Base-by-base conservation (phyloP, 2,888 invertebrate species). In the Drosophila longiperda region DNA sequence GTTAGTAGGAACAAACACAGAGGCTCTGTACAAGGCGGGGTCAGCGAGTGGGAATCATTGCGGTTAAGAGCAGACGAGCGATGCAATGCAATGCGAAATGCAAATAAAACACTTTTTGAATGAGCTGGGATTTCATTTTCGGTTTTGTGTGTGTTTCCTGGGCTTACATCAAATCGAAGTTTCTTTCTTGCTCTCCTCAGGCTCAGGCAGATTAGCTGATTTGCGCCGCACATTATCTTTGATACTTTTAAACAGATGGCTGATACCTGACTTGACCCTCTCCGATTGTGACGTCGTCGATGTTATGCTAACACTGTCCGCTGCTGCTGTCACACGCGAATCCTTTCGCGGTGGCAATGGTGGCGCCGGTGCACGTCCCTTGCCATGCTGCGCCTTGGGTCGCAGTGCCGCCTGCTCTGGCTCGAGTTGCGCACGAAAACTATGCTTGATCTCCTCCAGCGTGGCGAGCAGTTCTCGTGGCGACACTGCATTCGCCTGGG, bases 341-440 rank as follows among this genome's bases (percentile, higher is more conserved):
- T 74, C 74, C 34, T 48, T 66, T 7, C 74, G 73, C 0, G 76
- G 73, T 29, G 82, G 67, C 3, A 33, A 34, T 0, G 92, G 93
- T 7, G 89, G 86, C 3, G 93, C 88, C 7, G 87, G 87, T 23
- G 93, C 93, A 64, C 87, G 91, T 3, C 93, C 93, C 69, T 93
- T 93, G 26, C 83, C 87, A 70, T 93, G 93, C 26, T 61, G 67
- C 12, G 81, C 85, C 12, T 72, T 81, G 34, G 80, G 82, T 8
- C 83, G 83, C 11, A 68, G n/a, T 0, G 59, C 33, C 0, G 82
- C 48, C 1, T 63, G 12, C 29, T 78, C 80, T 3, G 79, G 36
- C 23, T 83, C 81, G 29, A 91, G 84, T 50, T 86, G 90, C 1
- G 78, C 77, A 1, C 90, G 87, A 69, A 91, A 92, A 68, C 76